phyloP scores from a whole-genome alignment of 2,888 invertebrate species.

The Ennomos fuscantarius region DNA sequence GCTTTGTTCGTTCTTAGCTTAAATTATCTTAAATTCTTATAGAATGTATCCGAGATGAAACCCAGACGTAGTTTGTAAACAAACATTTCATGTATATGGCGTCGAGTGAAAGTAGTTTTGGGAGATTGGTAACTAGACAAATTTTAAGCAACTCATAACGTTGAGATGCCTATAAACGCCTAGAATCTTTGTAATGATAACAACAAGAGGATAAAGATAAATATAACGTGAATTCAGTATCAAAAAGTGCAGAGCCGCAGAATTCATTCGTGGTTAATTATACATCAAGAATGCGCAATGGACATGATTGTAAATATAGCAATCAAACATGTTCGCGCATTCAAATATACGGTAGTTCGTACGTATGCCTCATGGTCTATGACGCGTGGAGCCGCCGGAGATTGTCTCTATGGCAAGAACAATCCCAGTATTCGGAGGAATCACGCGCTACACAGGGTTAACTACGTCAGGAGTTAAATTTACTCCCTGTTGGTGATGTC shows the following conservation, averaged over 20 bases:
- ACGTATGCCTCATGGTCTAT: constrained; percentile 52
- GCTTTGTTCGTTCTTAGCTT: constrained; percentile 12
- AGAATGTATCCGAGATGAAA: constrained; percentile 18
- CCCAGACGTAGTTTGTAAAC: constrained; percentile 25
- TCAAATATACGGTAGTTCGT: constrained; percentile 49
- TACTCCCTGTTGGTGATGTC: constrained; percentile 80
- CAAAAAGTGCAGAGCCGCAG: neutral
- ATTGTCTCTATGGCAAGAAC: constrained; percentile 57
- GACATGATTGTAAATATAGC: constrained; percentile 41
- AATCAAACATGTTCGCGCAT: constrained; percentile 45
- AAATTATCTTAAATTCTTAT: constrained; percentile 14
- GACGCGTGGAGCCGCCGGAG: constrained; percentile 35
- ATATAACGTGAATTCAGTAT: too few species aligned
- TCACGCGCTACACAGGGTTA: constrained; percentile 57
- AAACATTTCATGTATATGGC: constrained; percentile 6
- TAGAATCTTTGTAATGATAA: too few species aligned
- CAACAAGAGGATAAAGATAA: too few species aligned
- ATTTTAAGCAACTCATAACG: too few species aligned
- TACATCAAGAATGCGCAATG: constrained; percentile 31
- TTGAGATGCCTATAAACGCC: too few species aligned
- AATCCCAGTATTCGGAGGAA: constrained; percentile 64
- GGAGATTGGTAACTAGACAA: too few species aligned
- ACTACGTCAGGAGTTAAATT: constrained; percentile 82
- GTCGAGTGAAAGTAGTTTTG: neutral
- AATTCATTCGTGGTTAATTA: constrained; percentile 23